Percentiles rank a stretch among this genome's conserved stretches.
These are phyloP conservation scores for Eulithis testata DNA, from an alignment of 2,888 invertebrate species.

Conservation along the genomic window DNA sequence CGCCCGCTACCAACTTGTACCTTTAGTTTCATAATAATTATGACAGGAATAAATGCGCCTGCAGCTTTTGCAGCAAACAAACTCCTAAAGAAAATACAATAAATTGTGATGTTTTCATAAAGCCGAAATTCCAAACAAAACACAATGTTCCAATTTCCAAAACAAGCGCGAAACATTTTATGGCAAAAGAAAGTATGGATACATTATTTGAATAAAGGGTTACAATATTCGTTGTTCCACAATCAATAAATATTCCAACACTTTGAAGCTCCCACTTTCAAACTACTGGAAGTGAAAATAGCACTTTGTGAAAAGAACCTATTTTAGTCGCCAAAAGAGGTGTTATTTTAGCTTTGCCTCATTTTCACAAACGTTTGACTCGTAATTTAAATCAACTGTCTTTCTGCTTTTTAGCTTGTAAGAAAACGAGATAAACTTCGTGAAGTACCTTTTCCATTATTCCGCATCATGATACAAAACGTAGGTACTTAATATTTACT, in stretches of 20 bases:
- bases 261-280: conserved; percentile 39
- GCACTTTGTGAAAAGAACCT: conserved; percentile 1
- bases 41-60: too few relatives aligned
- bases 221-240: conserved; percentile 44
- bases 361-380: not conserved
- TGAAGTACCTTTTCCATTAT: too few relatives aligned
- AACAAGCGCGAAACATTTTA: conserved; percentile 15
- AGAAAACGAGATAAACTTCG: too few relatives aligned
- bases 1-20: too few relatives aligned
- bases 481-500: too few relatives aligned
- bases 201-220: conserved; percentile 37
- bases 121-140: not conserved
- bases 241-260: conserved; percentile 56
- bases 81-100: too few relatives aligned
- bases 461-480: too few relatives aligned
- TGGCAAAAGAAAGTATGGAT: conserved; percentile 16
- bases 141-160: conserved; percentile 15
- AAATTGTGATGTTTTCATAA: too few relatives aligned
- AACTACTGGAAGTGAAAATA: conserved; percentile 26
- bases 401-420: too few relatives aligned
- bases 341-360: not conserved
- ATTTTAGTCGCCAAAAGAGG: not conserved
- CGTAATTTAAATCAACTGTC: too few relatives aligned
- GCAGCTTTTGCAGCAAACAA: too few relatives aligned
- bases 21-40: too few relatives aligned